Base-by-base conservation (phyloP, 2,113 vertebrate genomes). In the Dryoscopus gambensis region DNA sequence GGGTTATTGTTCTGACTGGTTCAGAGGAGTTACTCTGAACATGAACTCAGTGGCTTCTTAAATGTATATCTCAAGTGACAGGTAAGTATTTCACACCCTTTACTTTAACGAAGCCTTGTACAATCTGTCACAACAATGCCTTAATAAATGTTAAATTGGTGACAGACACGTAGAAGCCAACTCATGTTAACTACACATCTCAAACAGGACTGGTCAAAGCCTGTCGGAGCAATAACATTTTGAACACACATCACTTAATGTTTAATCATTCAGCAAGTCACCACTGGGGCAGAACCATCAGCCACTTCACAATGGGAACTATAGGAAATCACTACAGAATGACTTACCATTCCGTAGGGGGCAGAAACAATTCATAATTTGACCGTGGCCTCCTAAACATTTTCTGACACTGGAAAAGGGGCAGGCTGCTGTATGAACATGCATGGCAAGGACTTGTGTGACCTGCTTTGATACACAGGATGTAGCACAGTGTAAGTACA, bases 21-120 rank as follows among this genome's bases (percentile, higher is more conserved):
- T 91, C 47, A 22, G 55, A 52, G 24, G 44, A 84, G 47, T 87
- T 78, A 78, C 68, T 74, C 78, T 12, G 2, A 63, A 95, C 65
- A 27, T 47, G 62, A 89, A 78, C 81, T 80, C 63, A 59, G 12
- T 33, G 77, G 24, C 55, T 73, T 76, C 56, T 76, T 65, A 56
- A 84, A 84, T 21, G 31, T 46, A 33, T 49, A 91, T 92, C 30
- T 69, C 30, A 7, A 91, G 75, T 93, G 94, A 93, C 93, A 93
- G 68, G 90, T 85, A 90, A 93, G 50, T 80, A 80, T 91, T 96
- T 95, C 91, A 91, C 91, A 88, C 94, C 84, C 82, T 80, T 74
- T 73, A 33, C 59, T 86, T 85, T 59, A 82, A 83, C 0, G 0
- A 64, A 78, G 46, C 35, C 71, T 93, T 0, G 0, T 44, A 44